Evolutionary conservation across 1,140 invertebrate species (phyloP), one percentile per base, ranked within the genome.

Genomic region (Eupeodes corollae): DNA sequence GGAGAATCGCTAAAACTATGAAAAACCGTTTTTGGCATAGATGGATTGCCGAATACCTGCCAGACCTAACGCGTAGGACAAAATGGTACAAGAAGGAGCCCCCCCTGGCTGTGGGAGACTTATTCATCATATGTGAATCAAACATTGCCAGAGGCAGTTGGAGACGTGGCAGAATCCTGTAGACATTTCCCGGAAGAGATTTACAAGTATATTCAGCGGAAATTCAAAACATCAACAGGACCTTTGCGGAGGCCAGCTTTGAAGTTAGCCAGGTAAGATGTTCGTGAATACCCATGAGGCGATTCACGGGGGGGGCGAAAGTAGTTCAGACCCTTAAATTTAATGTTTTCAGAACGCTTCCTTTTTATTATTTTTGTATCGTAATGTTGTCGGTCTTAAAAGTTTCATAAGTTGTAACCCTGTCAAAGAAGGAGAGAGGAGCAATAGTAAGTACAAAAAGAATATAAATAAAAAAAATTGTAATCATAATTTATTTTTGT

Each of bases 21-120:
- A 37, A 26, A 39, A 38, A 53, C 21, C 21, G 41, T 11, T 51
- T 51, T 30, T 53, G 52, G 52, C 15, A 41, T n/a, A 38, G 52
- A 16, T 51, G 49, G 49, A 18, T 47, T 3, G 16, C 32, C 14
- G 46, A 53, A 32, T 53, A 51, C 35, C 10, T 50, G 34, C 48
- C 52, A n/a, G 44, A 33, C 2, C 30, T 53, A n/a, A 21, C 38
- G 15, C 39, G 43, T 15, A 18, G 49, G 33, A 39, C 26, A 13
- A 53, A 53, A 34, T 51, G 51, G 51, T 35, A 33, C 21, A 14
- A 31, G 31, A 19, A 3, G 6, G 15, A 10, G 19, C 21, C 31
- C 9, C n/a, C 42, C 10, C 13, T 41, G 10, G 14, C 26, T 11
- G 18, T 35, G 21, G 32, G 32, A 6, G 47, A 48, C 39, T 8